Percentiles rank a stretch among this genome's conserved stretches.
These are phyloP conservation scores for Lepus townsendii DNA, from an alignment of 2,797 vertebrate genomes.

Conservation along the genomic window DNA sequence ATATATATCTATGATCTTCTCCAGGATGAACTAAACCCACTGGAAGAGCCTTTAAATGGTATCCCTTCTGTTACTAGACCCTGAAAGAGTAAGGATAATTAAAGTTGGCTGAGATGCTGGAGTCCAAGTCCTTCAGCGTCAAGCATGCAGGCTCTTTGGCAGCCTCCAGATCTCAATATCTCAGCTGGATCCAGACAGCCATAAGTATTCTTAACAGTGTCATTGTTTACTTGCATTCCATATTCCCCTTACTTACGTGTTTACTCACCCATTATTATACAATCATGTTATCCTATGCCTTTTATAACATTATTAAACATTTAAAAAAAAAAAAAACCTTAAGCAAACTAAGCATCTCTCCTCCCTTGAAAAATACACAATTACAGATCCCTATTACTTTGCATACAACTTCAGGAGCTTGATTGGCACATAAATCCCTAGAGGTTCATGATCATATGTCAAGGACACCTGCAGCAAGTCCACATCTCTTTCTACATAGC, in stretches of 20 bases:
- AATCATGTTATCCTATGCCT: neutral
- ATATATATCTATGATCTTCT: conserved; percentile 54
- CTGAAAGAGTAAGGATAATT: neutral
- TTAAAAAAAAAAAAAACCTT: neutral
- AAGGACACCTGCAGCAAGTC: neutral
- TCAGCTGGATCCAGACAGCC: neutral
- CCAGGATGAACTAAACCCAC: conserved; percentile 49
- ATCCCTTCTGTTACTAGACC: neutral
- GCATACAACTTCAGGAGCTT: neutral
- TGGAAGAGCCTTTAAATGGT: conserved; percentile 35
- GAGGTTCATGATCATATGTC: neutral
- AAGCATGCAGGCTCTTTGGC: neutral
- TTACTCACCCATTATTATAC: neutral
- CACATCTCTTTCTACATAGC: neutral
- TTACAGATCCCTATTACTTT: neutral
- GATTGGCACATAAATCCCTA: neutral
- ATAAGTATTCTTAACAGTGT: neutral
- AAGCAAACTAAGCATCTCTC: neutral
- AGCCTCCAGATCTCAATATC: neutral
- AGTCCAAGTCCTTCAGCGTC: neutral
- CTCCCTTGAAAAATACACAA: neutral
- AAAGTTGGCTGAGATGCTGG: conserved; percentile 11
- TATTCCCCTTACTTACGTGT: conserved; percentile 18
- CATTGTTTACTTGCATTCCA: neutral
- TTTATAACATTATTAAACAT: conserved; percentile 2